Conservation (phyloP, 2,888 invertebrate genomes). For the Tachina fera region DNA sequence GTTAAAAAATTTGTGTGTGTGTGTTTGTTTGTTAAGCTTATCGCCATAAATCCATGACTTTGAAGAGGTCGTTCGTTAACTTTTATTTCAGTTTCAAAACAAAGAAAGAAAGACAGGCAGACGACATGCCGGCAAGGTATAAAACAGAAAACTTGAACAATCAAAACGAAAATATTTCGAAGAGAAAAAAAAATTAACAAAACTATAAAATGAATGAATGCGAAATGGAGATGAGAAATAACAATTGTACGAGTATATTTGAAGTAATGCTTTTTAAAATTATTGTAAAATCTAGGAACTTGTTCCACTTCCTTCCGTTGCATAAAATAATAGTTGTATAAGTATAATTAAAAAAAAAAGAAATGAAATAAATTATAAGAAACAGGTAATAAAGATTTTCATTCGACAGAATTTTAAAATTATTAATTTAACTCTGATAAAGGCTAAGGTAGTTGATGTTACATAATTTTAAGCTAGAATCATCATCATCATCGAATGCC, state of each 20-base stretch:
- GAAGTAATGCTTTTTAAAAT: neutral
- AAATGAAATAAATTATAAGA: neutral
- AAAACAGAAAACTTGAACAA: conserved; percentile 1
- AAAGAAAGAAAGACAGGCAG: neutral
- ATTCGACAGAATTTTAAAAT: too few species aligned
- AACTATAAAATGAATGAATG: conserved; percentile 34
- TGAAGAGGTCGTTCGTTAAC: conserved; percentile 71
- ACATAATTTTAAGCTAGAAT: too few species aligned
- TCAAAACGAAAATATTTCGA: conserved; percentile 20
- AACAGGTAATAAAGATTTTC: too few species aligned
- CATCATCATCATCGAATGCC: too few species aligned
- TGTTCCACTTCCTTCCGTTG: conserved; percentile 56
- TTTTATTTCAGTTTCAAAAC: conserved; percentile 46
- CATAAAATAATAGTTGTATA: neutral
- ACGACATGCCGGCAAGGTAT: neutral
- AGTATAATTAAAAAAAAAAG: too few species aligned
- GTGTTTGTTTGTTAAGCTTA: conserved; percentile 29
- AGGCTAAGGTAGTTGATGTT: too few species aligned
- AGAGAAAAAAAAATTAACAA: neutral
- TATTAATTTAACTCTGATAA: too few species aligned
- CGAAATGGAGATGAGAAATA: neutral
- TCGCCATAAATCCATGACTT: conserved; percentile 53
- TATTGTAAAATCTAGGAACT: conserved; percentile 26
- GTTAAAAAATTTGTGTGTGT: neutral
- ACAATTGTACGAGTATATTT: neutral